These are phyloP conservation scores for Sceliomorpha sp. DNA, from an alignment of 2,888 invertebrate species.

Conservation along the genomic window DNA sequence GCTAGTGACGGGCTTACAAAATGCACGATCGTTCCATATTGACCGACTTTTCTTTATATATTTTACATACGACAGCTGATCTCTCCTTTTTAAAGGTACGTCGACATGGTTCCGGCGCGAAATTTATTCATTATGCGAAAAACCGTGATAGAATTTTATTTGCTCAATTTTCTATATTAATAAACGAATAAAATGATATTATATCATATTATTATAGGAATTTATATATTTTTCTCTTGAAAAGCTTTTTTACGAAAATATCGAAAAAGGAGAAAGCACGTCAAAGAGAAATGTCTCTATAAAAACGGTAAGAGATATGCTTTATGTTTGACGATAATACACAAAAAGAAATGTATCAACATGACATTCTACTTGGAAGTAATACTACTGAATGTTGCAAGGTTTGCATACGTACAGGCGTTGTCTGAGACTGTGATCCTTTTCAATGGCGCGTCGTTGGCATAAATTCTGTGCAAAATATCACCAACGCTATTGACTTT, in stretches of 20 bases:
- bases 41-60: neutral
- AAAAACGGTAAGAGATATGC: too few species aligned
- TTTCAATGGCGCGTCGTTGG: neutral
- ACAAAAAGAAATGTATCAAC: slow-evolving; percentile 3
- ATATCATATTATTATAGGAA: too few species aligned
- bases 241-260: too few species aligned
- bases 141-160: too few species aligned
- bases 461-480: slow-evolving; percentile 17
- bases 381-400: slow-evolving; percentile 3
- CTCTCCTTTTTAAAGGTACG: too few species aligned
- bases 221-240: too few species aligned
- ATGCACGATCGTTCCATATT: slow-evolving; percentile 4
- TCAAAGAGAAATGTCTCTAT: too few species aligned
- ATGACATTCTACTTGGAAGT: neutral
- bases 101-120: too few species aligned
- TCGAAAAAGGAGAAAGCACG: too few species aligned
- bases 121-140: too few species aligned
- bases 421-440: slow-evolving; percentile 4
- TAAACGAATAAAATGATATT: too few species aligned
- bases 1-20: slow-evolving; percentile 19
- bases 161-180: too few species aligned
- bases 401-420: neutral
- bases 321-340: neutral
- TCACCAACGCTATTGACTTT: slow-evolving; percentile 18
- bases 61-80: slow-evolving; percentile 7